Percentiles rank a stretch among this genome's conserved stretches.
Evolutionary conservation across 2,797 vertebrate species (phyloP).

Genomic region (Furcifer pardalis): DNA sequence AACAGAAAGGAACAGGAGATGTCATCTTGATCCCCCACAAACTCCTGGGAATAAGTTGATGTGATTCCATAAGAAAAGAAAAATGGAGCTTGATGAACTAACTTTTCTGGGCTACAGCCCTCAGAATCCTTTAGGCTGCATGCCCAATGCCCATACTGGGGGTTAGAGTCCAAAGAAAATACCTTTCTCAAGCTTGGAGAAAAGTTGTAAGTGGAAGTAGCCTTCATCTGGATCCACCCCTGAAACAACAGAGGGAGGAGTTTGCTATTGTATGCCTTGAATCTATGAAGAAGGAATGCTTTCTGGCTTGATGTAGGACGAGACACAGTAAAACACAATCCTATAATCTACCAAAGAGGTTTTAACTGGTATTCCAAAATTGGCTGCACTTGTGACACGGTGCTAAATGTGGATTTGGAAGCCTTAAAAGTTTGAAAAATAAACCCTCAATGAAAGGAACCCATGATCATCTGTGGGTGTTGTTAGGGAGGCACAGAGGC

Average conservation of each 20-base stretch:
- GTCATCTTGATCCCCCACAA: neutral
- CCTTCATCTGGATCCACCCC: neutral
- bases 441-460: constrained; percentile 54
- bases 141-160: neutral
- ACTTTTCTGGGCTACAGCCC: neutral
- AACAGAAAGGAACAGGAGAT: neutral
- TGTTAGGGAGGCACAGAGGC: constrained; percentile 71
- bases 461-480: constrained; percentile 57
- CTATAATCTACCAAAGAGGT: constrained; percentile 59
- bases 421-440: constrained; percentile 51
- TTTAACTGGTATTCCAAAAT: constrained; percentile 61
- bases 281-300: constrained; percentile 45
- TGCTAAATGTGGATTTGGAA: constrained; percentile 54
- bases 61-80: neutral
- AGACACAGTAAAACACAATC: constrained; percentile 58
- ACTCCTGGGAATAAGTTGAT: neutral
- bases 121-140: neutral
- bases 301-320: constrained; percentile 43
- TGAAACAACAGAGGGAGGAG: neutral
- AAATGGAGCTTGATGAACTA: neutral
- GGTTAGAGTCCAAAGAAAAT: neutral
- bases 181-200: neutral
- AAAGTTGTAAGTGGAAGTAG: neutral
- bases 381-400: constrained; percentile 51
- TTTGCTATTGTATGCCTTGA: constrained; percentile 41